Conservation (phyloP, 2,888 invertebrate species). For the Myathropa florea region DNA sequence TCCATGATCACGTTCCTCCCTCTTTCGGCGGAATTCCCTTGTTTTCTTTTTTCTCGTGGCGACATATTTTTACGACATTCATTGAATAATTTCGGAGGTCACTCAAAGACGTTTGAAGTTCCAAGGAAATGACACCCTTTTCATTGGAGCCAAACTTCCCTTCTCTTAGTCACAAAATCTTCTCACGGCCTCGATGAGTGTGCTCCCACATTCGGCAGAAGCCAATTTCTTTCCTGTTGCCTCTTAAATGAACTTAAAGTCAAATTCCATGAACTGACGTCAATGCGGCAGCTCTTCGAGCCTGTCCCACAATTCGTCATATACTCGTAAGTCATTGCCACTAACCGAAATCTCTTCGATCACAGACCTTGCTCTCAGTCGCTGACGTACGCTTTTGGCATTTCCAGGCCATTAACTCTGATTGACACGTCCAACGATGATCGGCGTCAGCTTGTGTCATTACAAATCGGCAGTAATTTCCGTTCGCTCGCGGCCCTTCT, state of each 20-base stretch:
- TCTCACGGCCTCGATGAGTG: neutral
- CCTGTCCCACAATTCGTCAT: too few relatives aligned
- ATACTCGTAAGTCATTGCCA: neutral
- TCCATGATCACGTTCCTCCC: too few relatives aligned
- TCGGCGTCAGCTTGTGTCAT: neutral
- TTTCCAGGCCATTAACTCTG: conserved; percentile 21
- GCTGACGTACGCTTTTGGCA: conserved; percentile 9
- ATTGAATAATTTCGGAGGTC: too few relatives aligned
- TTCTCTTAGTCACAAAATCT: neutral
- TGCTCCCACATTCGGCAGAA: neutral
- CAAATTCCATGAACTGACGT: neutral
- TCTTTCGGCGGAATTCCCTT: too few relatives aligned
- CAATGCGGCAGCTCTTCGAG: neutral
- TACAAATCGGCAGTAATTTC: neutral
- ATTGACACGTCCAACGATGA: conserved; percentile 3
- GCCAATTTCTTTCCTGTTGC: neutral
- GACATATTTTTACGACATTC: too few relatives aligned
- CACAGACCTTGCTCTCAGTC: neutral
- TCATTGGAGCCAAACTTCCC: neutral
- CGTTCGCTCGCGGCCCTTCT: neutral
- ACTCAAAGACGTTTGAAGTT: too few relatives aligned
- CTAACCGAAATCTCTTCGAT: neutral
- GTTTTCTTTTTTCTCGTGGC: too few relatives aligned
- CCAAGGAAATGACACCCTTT: too few relatives aligned
- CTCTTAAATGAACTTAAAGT: neutral